Base-by-base conservation (phyloP, 2,113 vertebrate genomes). In the Mesembrinibis cayennensis region DNA sequence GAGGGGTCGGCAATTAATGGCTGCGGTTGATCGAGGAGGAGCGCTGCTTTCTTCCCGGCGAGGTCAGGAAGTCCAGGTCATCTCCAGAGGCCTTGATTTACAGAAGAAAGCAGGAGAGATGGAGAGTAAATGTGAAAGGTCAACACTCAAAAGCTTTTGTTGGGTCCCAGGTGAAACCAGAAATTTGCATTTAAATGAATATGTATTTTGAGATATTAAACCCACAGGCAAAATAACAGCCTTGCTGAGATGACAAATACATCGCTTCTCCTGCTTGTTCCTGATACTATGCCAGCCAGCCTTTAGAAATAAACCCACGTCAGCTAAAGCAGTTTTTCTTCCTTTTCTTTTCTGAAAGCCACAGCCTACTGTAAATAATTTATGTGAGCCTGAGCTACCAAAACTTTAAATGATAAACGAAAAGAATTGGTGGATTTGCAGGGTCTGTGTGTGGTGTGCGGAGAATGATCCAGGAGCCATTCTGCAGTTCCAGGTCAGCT, bases 181-280 rank as follows among this genome's bases (percentile, higher is more conserved):
- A 29, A 40, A 86, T 96, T 94, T 91, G 62, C 84, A 97, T 96
- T 90, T 95, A 23, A 91, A 89, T 97, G 87, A 96, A 93, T 93
- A 96, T 96, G 82, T 91, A 94, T 96, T 97, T 90, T 92, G 93
- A 95, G 95, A 38, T 16, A 10, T 70, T 61, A 90, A 95, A 21
- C 71, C 70, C 86, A 10, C 40, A 11, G 79, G 95, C 82, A 42
- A 25, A 91, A 52, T 15, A 25, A 67, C 62, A 67, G 84, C 83
- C 45, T 83, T 70, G 82, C 59, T 85, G 95, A 76, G 85, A 65
- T 94, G 94, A 85, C 85, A 90, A 72, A 83, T 3, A 23, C 30
- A 3, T 50, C 15, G 2, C 27, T 92, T 40, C 70, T 16, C 3
- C 15, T 38, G 94, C 81, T 76, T 16, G 45, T 59, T 76, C 50